phyloP scores from a whole-genome alignment of 2,888 invertebrate species.

The Spodoptera picta region DNA sequence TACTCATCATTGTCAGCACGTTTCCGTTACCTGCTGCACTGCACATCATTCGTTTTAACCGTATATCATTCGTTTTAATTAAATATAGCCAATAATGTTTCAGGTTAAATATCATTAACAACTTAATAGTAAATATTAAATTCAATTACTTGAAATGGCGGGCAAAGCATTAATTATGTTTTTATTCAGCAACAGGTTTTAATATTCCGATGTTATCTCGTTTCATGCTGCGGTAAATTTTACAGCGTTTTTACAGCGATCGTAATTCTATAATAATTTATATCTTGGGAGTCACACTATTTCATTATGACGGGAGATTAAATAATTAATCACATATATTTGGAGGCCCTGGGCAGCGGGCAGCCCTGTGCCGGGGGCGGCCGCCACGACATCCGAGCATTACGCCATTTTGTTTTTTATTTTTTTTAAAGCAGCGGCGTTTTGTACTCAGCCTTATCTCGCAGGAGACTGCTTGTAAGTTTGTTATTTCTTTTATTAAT shows the following conservation, averaged over 20 bases:
- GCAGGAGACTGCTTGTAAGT: conserved; percentile 44
- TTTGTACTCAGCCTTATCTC: conserved; percentile 59
- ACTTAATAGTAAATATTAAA: too few relatives aligned
- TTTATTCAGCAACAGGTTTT: background rate
- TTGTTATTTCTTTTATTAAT: conserved; percentile 51
- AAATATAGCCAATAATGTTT: too few relatives aligned
- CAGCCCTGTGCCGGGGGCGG: conserved; percentile 42
- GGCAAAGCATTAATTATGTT: too few relatives aligned
- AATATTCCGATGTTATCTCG: conserved; percentile 3
- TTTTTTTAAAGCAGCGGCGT: conserved; percentile 47
- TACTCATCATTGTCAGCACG: too few relatives aligned
- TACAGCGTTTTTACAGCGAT: conserved; percentile 14
- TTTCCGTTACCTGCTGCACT: too few relatives aligned
- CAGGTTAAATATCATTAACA: too few relatives aligned
- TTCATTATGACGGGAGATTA: conserved; percentile 47
- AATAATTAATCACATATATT: conserved; percentile 48
- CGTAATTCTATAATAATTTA: conserved; percentile 46
- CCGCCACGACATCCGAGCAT: conserved; percentile 48
- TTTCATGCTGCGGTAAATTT: conserved; percentile 6
- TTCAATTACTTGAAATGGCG: too few relatives aligned
- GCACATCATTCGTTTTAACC: too few relatives aligned
- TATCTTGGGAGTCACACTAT: conserved; percentile 27
- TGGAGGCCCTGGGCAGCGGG: conserved; percentile 11
- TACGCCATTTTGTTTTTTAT: conserved; percentile 56
- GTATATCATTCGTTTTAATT: too few relatives aligned